Conservation (phyloP, 2,888 invertebrate genomes). For the Diarsia brunnea region DNA sequence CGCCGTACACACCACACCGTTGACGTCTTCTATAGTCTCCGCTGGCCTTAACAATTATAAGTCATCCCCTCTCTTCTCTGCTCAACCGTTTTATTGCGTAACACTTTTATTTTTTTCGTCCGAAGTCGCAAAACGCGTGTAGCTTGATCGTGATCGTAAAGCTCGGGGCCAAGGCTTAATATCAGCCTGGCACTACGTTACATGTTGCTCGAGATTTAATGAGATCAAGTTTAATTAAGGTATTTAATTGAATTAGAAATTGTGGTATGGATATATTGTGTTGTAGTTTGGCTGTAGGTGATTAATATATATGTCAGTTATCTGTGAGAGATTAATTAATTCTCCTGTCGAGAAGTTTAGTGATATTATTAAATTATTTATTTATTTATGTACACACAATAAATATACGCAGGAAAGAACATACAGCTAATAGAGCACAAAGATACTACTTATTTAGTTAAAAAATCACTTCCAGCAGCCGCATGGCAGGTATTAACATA, state of each 20-base stretch:
- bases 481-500: neutral
- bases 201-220: slow-evolving; percentile 41
- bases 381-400: neutral
- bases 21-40: no score
- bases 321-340: neutral
- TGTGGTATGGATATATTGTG: neutral
- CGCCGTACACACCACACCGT: no score
- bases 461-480: neutral
- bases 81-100: no score
- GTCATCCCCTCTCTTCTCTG: no score
- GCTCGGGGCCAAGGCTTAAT: neutral
- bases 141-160: neutral
- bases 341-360: no score
- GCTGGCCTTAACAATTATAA: no score
- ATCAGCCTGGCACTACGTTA: slow-evolving; percentile 4
- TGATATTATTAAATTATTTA: neutral
- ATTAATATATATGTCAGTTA: neutral
- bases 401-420: neutral
- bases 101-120: neutral
- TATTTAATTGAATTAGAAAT: slow-evolving; percentile 22
- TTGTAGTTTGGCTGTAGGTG: neutral
- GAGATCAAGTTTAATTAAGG: slow-evolving; percentile 50
- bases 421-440: neutral
- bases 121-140: neutral
- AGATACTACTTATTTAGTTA: neutral